phyloP scores from a whole-genome alignment of 2,888 invertebrate genomes.

The Yponomeuta evonymella region DNA sequence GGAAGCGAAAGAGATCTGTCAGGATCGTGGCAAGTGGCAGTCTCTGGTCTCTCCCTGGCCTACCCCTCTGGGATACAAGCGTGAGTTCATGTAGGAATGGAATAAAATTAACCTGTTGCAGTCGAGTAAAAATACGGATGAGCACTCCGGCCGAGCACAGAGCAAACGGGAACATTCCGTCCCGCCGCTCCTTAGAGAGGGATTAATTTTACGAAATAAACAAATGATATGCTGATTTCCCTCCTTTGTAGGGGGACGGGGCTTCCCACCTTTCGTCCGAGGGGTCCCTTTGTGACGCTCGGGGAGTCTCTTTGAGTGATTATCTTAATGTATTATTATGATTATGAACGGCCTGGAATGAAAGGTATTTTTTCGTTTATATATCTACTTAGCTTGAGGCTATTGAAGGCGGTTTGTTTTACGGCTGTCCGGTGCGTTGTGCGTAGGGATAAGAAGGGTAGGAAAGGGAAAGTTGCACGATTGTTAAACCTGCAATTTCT shows the following conservation, averaged over 20 bases:
- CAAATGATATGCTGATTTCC: constrained; percentile 60
- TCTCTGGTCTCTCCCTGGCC: too few species aligned
- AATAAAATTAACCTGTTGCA: too few species aligned
- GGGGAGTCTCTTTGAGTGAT: background rate
- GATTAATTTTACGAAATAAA: constrained; percentile 63
- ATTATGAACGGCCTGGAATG: background rate
- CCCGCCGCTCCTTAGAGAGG: constrained; percentile 49
- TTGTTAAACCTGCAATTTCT: too few species aligned
- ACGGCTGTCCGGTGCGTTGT: background rate
- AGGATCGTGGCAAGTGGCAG: too few species aligned
- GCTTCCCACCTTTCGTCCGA: background rate
- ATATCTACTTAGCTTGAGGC: background rate
- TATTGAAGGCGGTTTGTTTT: background rate
- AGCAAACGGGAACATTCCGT: background rate
- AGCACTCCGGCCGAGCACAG: background rate
- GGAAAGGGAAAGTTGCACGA: too few species aligned
- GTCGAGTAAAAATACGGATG: too few species aligned
- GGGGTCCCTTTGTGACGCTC: background rate
- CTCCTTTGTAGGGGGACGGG: constrained; percentile 22
- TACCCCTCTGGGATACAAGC: too few species aligned
- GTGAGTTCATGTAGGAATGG: too few species aligned
- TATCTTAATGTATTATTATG: background rate
- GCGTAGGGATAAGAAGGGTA: too few species aligned
- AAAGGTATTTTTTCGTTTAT: background rate
- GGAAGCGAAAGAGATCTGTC: too few species aligned